Evolutionary conservation across 2,113 vertebrate species (phyloP), one percentile per base, ranked within the genome.

Genomic region (Carettochelys insculpta): DNA sequence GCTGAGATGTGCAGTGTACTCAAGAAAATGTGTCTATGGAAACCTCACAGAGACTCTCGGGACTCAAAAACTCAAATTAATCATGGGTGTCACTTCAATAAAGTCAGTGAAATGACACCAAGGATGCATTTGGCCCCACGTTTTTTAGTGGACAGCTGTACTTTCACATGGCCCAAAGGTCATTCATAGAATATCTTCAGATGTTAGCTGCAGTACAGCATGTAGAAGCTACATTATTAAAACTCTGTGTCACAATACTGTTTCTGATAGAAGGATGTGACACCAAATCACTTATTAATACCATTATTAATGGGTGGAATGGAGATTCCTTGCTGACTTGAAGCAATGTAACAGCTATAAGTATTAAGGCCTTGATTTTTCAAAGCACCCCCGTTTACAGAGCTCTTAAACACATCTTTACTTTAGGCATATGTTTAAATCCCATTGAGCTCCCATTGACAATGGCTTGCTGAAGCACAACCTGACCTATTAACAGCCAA

Each of bases 91-190:
- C 2, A 17, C 77, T 80, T 86, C 1, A 2, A 50, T 85, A 51
- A 61, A 82, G 78, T 82, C 94, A 92, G 45, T 90, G 71, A 86
- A 84, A 78, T 31, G 85, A 93, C 43, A 89, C 56, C 82, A 91
- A 89, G 76, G 89, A 90, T 80, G 75, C 53, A 86, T 94, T 50
- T 91, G 91, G 82, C 41, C 51, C 51, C 90, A 82, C 80, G 43
- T 52, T 24, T 95, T 89, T 91, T 53, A 50, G 77, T 79, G 80
- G 61, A 84, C 47, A 88, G 43, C 86, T 88, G 90, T 82, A 93
- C 77, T 95, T 96, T 94, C 94, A 93, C 90, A 91, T 89, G 92
- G 87, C 86, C 88, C 52, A 65, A 8, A 88, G 95, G 91, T 94
- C 88, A 90, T 25, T 56, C 71, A 77, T 95, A 92, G 89, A 90